Base-by-base conservation (phyloP, 1,140 invertebrate species). In the Aphaenogaster rudis region DNA sequence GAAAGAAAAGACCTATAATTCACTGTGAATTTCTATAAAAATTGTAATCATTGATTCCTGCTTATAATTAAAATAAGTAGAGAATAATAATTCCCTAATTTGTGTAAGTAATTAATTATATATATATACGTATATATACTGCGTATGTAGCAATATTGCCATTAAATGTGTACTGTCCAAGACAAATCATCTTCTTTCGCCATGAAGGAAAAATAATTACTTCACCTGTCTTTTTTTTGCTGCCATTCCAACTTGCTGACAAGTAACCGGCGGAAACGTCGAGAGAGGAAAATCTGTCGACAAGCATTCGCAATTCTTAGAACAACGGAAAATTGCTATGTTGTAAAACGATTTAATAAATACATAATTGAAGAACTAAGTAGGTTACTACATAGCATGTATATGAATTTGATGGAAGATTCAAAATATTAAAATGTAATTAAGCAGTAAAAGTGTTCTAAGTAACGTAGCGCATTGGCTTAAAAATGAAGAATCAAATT, bases 201-300 rank as follows among this genome's bases (percentile, higher is more conserved):
- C 48, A 84, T 36, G n/a, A 67, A 50, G n/a, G 21, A 59, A 78
- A 80, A 86, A 86, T 86, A 74, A 86, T 81, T 67, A 33, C 17
- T 50, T 50, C 36, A 71, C 28, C 36, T 82, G 28, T 76, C 33
- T 21, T 21, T 42, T 64, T 64, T 50, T 66, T 76, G 64, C 61
- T 86, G 86, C 81, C 54, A 50, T 80, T 71, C 13, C 3, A 48
- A 15, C 5, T 61, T 50, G 48, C 71, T 54, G 89, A 76, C 79
- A 57, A 64, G 59, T 78, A 90, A 88, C 48, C 39, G 79, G 79
- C 88, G 89, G 90, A 91, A 90, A 88, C 50, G 86, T 82, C 81
- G 21, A 36, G 61, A 69, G 28, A 36, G 59, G 15, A 71, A 82
- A 86, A 88, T 61, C 39, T 48, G 74, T 79, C 76, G 48, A 78